Evolutionary conservation across 2,888 invertebrate genomes (phyloP), one percentile per base, ranked within the genome.

Genomic region (Drosophila picticornis): DNA sequence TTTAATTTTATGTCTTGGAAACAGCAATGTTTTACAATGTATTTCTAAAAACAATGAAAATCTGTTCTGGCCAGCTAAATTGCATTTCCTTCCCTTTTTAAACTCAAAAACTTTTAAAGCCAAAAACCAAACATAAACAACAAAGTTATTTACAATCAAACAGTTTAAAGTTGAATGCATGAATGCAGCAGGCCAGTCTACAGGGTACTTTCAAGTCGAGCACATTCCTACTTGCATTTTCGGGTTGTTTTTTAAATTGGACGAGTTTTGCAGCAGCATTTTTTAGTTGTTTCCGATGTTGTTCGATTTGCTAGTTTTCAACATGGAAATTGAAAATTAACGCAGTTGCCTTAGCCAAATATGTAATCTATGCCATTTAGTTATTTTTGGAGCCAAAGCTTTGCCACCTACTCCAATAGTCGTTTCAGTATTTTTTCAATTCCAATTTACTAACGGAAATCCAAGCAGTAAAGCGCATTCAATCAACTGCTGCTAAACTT

Each of bases 401-500:
- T 80, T 16, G 29, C 31, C 48, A 51, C 7, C 11, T 32, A 25
- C 40, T 19, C 16, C 22, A 27, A n/a, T n/a, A 27, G 19, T n/a
- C 36, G 55, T n/a, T n/a, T 27, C 40, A 40, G 19, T 50, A 9
- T 53, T 53, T 57, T 71, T 83, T 29, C 25, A 46, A 77, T 88
- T 85, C n/a, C 89, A 88, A 85, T 88, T 88, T 85, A 86, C 89
- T 77, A 86, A 79, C 87, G 85, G 89, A 85, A 86, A 86, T 89
- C 87, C 84, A 88, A 81, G 85, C 84, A 85, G 82, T 79, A 75
- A 85, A 88, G 74, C 84, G 84, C 84, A 85, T 85, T 85, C 89
- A 85, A 85, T 85, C 84, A 85, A 88, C 82, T 79, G 75, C 72
- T 74, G 48, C 86, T 81, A 78, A 85, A 88, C 88, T 83, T 75